These are phyloP conservation scores for Stenolophus ochropezus DNA, from an alignment of 2,888 invertebrate species.

Conservation along the genomic window DNA sequence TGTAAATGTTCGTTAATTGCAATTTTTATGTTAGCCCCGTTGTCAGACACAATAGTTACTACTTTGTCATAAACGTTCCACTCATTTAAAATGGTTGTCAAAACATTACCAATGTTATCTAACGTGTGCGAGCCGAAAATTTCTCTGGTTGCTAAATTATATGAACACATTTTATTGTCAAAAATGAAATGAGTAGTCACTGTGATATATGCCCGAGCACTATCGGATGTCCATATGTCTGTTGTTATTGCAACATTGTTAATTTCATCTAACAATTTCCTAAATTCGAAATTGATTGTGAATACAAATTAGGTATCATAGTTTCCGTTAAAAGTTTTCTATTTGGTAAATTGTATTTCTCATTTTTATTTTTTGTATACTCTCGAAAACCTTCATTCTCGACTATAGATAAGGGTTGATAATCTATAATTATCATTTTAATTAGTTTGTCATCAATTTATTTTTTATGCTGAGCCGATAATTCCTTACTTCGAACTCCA, in stretches of 20 bases:
- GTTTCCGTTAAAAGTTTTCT: slow-evolving; percentile 50
- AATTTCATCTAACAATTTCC: slow-evolving; percentile 57
- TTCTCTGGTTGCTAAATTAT: slow-evolving; percentile 61
- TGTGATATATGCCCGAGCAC: slow-evolving; percentile 60
- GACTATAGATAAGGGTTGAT: slow-evolving; percentile 24
- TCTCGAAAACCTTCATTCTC: slow-evolving; percentile 60
- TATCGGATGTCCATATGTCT: slow-evolving; percentile 64
- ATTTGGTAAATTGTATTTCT: slow-evolving; percentile 49
- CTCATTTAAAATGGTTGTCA: slow-evolving; percentile 59
- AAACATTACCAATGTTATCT: slow-evolving; percentile 59
- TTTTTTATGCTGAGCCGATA: not conserved
- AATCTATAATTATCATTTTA: not conserved
- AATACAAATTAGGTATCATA: slow-evolving; percentile 43
- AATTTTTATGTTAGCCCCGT: slow-evolving; percentile 63
- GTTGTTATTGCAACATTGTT: slow-evolving; percentile 62
- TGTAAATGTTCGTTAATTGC: slow-evolving; percentile 60
- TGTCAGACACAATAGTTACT: slow-evolving; percentile 63
- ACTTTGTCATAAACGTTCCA: slow-evolving; percentile 63
- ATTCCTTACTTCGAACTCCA: not conserved
- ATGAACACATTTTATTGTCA: slow-evolving; percentile 49
- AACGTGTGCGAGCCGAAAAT: slow-evolving; percentile 59
- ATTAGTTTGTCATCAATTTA: not conserved
- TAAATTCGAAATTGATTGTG: slow-evolving; percentile 51
- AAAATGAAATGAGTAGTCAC: slow-evolving; percentile 61
- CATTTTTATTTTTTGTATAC: slow-evolving; percentile 56